Base-by-base conservation (phyloP, 1,140 invertebrate genomes). In the Zaprionus inermis region DNA sequence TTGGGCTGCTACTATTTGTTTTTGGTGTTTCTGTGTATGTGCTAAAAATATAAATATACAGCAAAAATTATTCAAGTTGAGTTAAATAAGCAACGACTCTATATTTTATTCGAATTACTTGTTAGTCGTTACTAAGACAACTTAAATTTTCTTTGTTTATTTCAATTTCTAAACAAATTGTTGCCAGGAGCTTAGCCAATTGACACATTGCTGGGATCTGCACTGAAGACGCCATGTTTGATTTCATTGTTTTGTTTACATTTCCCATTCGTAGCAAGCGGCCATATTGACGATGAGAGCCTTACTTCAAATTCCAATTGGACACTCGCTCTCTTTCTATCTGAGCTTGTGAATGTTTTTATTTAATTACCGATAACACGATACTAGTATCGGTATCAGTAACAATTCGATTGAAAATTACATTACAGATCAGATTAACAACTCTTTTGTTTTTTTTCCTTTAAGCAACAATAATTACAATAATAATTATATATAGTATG, bases 401-500 rank as follows among this genome's bases (percentile, higher is more conserved):
- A 77, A 67, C 63, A 78, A 86, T 88, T 88, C 82, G 79, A 77
- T 86, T 88, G 63, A 79, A 82, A 88, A 79, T 86, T 71, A 82
- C 79, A 74, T 82, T 85, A 76, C 61, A 86, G 76, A 72, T 88
- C 56, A 78, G 76, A 82, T 82, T 76, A 85, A 85, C 83, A 85
- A 88, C 68, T 69, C 49, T 46, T 51, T 32, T 51, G 28, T 51
- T 56, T 52, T 36, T 38, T 61, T 54, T 67, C 34, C 52, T 72
- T 52, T 76, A 88, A 85, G 82, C 83, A 85, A 85, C 82, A 85
- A 85, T 81, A 78, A 74, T 81, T 75, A 75, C 65, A 74, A 65
- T 75, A 71, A 76, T 71, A 75, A 69, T 79, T 49, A 66, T 81
- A 74, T 79, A 81, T 65, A 76, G 61, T 86, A 72, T 83, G 69